Conservation (phyloP, 1,140 invertebrate genomes). For the Zaprionus vittiger region DNA sequence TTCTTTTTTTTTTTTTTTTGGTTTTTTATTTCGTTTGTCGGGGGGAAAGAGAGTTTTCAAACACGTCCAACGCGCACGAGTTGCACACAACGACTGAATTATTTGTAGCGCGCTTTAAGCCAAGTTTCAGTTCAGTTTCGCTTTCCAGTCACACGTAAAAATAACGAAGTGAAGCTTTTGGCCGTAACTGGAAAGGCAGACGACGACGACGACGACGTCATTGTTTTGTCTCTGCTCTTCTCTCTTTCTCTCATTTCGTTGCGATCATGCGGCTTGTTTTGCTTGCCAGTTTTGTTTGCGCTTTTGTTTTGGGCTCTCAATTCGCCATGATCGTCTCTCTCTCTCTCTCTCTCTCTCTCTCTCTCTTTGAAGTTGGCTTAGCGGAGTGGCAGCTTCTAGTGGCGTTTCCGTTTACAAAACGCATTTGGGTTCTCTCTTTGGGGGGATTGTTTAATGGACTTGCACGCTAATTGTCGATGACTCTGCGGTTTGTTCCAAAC, state of each 20-base stretch:
- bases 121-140: conserved; percentile 58
- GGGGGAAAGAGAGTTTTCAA: conserved; percentile 18
- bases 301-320: conserved; percentile 76
- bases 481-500: conserved; percentile 66
- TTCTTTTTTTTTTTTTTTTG: background rate
- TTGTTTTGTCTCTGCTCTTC: conserved; percentile 32
- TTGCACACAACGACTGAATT: conserved; percentile 66
- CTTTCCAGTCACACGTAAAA: conserved; percentile 13
- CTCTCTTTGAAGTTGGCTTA: conserved; percentile 4
- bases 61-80: conserved; percentile 79
- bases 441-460: conserved; percentile 59
- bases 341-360: background rate
- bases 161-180: conserved; percentile 20
- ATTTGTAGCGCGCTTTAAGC: conserved; percentile 43
- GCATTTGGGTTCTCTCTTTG: conserved; percentile 37
- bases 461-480: conserved; percentile 74
- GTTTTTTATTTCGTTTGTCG: background rate
- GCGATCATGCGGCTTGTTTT: conserved; percentile 72
- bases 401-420: conserved; percentile 55
- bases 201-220: conserved; percentile 56
- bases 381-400: conserved; percentile 14
- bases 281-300: conserved; percentile 62
- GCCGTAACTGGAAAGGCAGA: conserved; percentile 31
- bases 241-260: conserved; percentile 5
- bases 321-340: conserved; percentile 41